phyloP scores from a whole-genome alignment of 1,140 invertebrate species.

The Lepidurus arcticus region DNA sequence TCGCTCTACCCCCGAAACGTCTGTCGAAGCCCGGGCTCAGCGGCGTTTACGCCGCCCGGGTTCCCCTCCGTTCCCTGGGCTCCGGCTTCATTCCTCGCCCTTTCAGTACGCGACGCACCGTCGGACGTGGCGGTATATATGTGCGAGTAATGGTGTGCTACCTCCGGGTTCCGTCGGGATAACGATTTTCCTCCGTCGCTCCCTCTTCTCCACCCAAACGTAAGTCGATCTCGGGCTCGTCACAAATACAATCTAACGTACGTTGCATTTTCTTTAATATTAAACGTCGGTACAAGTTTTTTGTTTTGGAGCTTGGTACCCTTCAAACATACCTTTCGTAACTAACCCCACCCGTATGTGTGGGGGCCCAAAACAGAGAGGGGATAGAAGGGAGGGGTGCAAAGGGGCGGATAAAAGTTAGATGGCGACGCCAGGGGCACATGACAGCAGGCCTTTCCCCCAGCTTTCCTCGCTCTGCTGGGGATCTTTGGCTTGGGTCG shows the following conservation, averaged over 20 bases:
- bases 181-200: neutral
- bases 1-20: neutral
- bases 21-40: neutral
- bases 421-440: constrained; percentile 10
- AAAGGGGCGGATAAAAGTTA: neutral
- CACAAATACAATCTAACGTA: neutral
- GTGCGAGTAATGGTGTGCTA: neutral
- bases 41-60: neutral
- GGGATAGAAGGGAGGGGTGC: neutral
- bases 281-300: neutral
- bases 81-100: neutral
- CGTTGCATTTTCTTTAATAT: neutral
- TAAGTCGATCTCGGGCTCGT: neutral
- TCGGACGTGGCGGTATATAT: neutral
- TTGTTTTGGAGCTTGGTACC: neutral
- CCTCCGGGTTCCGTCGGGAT: neutral
- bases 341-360: constrained; percentile 1
- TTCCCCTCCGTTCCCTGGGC: neutral
- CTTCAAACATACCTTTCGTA: neutral
- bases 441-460: constrained; percentile 15
- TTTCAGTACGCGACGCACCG: constrained; percentile 20
- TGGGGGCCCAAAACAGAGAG: neutral
- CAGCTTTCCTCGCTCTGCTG: constrained; percentile 1
- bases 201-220: neutral
- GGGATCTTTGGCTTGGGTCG: constrained; percentile 16